Percentiles rank a stretch among this genome's conserved stretches.
Evolutionary conservation across 2,888 invertebrate genomes (phyloP).

Genomic region (Ariolimax columbianus): DNA sequence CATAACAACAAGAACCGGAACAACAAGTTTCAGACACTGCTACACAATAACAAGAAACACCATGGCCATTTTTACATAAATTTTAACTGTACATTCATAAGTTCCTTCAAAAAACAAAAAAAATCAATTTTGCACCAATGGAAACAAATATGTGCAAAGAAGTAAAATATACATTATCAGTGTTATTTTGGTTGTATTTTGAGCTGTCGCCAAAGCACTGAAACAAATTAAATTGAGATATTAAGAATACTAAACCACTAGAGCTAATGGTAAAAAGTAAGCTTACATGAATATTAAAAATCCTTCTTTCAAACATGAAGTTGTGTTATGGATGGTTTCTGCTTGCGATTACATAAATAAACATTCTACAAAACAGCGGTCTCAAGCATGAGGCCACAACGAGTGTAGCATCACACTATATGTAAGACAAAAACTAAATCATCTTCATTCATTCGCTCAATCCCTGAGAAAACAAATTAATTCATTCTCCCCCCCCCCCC

Average conservation of each 20-base stretch:
- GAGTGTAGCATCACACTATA: too few relatives aligned
- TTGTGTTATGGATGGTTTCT: not conserved
- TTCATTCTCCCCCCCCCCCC: too few relatives aligned
- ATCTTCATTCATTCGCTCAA: too few relatives aligned
- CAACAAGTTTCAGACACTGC: not conserved
- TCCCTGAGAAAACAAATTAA: too few relatives aligned
- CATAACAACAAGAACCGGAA: not conserved
- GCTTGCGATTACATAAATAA: not conserved
- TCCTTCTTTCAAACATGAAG: not conserved
- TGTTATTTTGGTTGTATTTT: constrained; percentile 1
- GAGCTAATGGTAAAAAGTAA: constrained; percentile 8
- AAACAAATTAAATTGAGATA: constrained; percentile 13
- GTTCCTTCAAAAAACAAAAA: constrained; percentile 13
- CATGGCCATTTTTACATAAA: not conserved
- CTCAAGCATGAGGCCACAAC: too few relatives aligned
- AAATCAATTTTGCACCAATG: constrained; percentile 10
- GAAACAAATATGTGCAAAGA: not conserved
- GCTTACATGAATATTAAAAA: not conserved
- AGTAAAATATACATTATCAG: not conserved
- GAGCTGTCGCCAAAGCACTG: constrained; percentile 18
- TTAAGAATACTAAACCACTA: not conserved
- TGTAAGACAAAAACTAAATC: too few relatives aligned
- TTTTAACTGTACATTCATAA: constrained; percentile 9
- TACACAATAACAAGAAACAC: not conserved
- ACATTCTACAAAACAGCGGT: too few relatives aligned